Evolutionary conservation across 2,113 vertebrate species (phyloP), one percentile per base, ranked within the genome.

Genomic region (Ascaphus truei): DNA sequence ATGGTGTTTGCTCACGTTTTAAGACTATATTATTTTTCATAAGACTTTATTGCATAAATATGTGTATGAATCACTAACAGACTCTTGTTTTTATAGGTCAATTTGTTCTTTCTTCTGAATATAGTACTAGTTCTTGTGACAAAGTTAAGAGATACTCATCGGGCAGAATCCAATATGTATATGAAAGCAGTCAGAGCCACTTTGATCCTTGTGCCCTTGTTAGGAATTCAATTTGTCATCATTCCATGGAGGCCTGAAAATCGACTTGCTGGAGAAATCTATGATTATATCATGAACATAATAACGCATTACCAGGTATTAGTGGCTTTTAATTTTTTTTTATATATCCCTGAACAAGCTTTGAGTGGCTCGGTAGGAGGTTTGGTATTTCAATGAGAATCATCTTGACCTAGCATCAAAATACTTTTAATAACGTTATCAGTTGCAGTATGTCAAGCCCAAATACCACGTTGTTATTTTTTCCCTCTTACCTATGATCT

Each of bases 151-250:
- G 90, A 98, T 37, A 95, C 92, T 0, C 96, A 96, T 69, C 89
- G 93, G 11, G 91, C 92, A 0, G 96, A 99, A 74, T 92, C 93
- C 33, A 92, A 94, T 83, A 95, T 98, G 95, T 99, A 99, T 67
- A 95, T 99, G 95, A 99, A 99, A 83, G 97, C 95, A 1, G 97
- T 98, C 73, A 88, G 95, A 77, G 96, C 97, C 77, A 97, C 96
- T 4, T 83, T 99, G 69, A 92, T 99, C 78, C 89, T 99, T 30
- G 94, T 99, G 80, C 97, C 97, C 31, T 88, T 99, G 65, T 85
- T 99, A 60, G 97, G 97, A 59, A 93, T 97, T 75, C 96, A 99
- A 76, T 98, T 99, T 73, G 93, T 99, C 12, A 93, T 99, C 76
- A 84, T 98, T 47, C 97, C 95, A 74, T 99, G 96, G 97, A 93